A percentile compares a stretch with the other conserved stretches of the same genome.
Evolutionary conservation across 2,888 invertebrate species (phyloP).

Genomic region (Yponomeuta plumbellus): DNA sequence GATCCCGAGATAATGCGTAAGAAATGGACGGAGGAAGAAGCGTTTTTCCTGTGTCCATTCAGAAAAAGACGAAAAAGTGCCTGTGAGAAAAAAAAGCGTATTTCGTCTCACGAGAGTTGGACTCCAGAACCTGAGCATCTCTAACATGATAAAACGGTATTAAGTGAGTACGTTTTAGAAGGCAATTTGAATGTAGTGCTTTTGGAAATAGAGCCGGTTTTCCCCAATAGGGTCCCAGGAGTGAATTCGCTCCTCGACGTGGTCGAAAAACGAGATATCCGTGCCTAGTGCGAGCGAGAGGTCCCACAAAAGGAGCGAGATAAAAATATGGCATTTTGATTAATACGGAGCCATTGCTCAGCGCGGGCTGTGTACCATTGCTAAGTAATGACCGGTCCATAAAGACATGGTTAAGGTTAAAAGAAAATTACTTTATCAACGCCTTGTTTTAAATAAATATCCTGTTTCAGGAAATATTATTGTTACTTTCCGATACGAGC

Average conservation of each 20-base stretch:
- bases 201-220: slow-evolving; percentile 1
- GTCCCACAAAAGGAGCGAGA: slow-evolving; percentile 56
- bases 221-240: slow-evolving; percentile 16
- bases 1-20: slow-evolving; percentile 72
- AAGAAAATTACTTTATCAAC: slow-evolving; percentile 78
- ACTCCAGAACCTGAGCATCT: slow-evolving; percentile 64
- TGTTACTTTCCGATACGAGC: slow-evolving; percentile 72
- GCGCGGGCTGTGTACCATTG: slow-evolving; percentile 74
- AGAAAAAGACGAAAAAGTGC: slow-evolving; percentile 66
- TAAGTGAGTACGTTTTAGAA: slow-evolving; percentile 5
- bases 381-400: slow-evolving; percentile 77
- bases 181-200: not conserved
- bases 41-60: slow-evolving; percentile 62
- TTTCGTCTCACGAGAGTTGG: slow-evolving; percentile 74
- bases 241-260: slow-evolving; percentile 41
- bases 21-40: slow-evolving; percentile 64
- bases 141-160: slow-evolving; percentile 31
- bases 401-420: slow-evolving; percentile 77
- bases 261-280: slow-evolving; percentile 63
- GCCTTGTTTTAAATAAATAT: slow-evolving; percentile 77
- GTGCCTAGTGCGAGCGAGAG: slow-evolving; percentile 62
- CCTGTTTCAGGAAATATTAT: slow-evolving; percentile 77
- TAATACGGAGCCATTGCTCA: slow-evolving; percentile 75
- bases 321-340: slow-evolving; percentile 73
- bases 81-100: slow-evolving; percentile 70